phyloP scores from a whole-genome alignment of 2,888 invertebrate species.

The Andrena camellia region DNA sequence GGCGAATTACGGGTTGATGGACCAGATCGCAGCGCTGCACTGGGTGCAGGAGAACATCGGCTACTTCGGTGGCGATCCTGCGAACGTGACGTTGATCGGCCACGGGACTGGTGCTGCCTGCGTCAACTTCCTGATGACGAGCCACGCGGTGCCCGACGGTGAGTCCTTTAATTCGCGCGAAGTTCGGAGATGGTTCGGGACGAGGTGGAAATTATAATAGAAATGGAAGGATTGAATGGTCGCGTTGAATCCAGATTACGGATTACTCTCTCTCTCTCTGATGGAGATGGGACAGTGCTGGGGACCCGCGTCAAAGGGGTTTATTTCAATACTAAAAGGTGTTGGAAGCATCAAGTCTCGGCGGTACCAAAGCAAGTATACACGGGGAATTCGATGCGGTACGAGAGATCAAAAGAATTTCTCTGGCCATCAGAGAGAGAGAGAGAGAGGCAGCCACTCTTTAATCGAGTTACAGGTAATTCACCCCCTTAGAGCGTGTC shows the following conservation, averaged over 20 bases:
- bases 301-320: neutral
- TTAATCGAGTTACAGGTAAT: constrained; percentile 64
- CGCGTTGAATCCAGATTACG: too few species aligned
- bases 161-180: constrained; percentile 70
- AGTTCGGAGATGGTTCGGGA: too few species aligned
- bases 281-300: neutral
- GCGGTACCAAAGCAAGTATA: neutral
- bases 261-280: too few species aligned
- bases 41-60: constrained; percentile 98
- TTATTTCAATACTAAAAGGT: constrained; percentile 8
- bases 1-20: constrained; percentile 99
- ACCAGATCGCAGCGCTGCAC: constrained; percentile 97
- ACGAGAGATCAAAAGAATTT: constrained; percentile 41
- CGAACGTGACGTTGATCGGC: constrained; percentile 96
- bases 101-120: constrained; percentile 98
- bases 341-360: neutral
- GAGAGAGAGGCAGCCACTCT: constrained; percentile 19
- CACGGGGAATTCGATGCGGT: neutral
- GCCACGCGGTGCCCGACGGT: constrained; percentile 97
- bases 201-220: too few species aligned
- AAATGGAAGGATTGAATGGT: too few species aligned
- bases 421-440: neutral
- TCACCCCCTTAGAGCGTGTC: constrained; percentile 50
- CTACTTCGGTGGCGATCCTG: constrained; percentile 97
- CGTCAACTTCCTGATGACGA: constrained; percentile 97